Evolutionary conservation across 2,797 vertebrate species (phyloP).

Genomic region (Chanos chanos): DNA sequence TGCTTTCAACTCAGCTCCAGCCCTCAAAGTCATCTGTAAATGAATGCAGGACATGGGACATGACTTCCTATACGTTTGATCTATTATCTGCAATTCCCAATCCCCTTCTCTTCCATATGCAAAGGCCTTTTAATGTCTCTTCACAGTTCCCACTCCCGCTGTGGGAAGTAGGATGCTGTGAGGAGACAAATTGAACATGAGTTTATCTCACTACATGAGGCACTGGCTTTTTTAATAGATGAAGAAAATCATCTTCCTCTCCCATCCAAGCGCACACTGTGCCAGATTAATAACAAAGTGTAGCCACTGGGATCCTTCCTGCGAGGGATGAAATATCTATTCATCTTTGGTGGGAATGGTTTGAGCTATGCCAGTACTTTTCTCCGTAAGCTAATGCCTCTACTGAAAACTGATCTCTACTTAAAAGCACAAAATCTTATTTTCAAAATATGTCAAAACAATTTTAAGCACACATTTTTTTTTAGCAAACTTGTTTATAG

Average conservation of each 20-base stretch:
- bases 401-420: too few species aligned
- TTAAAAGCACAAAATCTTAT: too few species aligned
- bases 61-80: slow-evolving; percentile 19
- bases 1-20: not conserved
- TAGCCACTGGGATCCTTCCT: not conserved
- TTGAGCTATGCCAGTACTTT: too few species aligned
- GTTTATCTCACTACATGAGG: slow-evolving; percentile 8
- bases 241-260: not conserved
- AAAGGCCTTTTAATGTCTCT: slow-evolving; percentile 13
- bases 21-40: slow-evolving; percentile 3
- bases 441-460: too few species aligned
- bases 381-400: too few species aligned
- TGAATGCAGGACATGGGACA: slow-evolving; percentile 19
- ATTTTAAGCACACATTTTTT: too few species aligned
- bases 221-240: slow-evolving; percentile 3
- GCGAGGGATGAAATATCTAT: not conserved
- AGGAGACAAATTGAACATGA: slow-evolving; percentile 11
- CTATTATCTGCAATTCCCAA: slow-evolving; percentile 24
- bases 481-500: too few species aligned
- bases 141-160: not conserved
- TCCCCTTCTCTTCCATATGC: not conserved
- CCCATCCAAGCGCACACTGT: not conserved
- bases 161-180: not conserved
- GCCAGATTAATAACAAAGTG: not conserved
- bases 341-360: not conserved